Percentiles rank a stretch among this genome's conserved stretches.
phyloP scores from a whole-genome alignment of 2,888 invertebrate species.

The Scaptomyza polygonia region DNA sequence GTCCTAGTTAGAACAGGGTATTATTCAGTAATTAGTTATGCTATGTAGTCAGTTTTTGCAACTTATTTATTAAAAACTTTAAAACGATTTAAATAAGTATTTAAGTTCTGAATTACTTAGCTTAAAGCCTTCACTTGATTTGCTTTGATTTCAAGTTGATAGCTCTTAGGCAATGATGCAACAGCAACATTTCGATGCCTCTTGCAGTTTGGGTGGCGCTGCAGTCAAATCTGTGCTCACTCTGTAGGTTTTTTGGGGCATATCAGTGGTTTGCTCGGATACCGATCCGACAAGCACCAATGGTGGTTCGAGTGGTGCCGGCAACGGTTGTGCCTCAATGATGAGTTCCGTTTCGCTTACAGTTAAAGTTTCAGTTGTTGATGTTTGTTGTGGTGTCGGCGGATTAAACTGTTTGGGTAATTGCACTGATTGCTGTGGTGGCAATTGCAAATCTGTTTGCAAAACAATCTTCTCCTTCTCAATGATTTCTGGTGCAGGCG shows the following conservation, averaged over 20 bases:
- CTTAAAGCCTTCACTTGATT: neutral
- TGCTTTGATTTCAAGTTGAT: neutral
- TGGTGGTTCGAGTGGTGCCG: slow-evolving; percentile 10
- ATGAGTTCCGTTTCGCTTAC: slow-evolving; percentile 23
- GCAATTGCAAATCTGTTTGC: slow-evolving; percentile 2
- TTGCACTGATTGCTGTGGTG: slow-evolving; percentile 11
- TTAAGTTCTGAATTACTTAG: neutral
- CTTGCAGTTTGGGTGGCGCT: slow-evolving; percentile 10
- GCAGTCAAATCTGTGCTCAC: slow-evolving; percentile 38
- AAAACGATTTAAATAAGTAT: neutral
- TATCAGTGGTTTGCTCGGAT: slow-evolving; percentile 33
- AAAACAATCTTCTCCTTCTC: slow-evolving; percentile 11
- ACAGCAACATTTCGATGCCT: slow-evolving; percentile 35
- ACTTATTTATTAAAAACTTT: neutral
- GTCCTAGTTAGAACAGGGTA: too few species aligned
- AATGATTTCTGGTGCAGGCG: neutral
- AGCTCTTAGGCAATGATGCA: slow-evolving; percentile 33
- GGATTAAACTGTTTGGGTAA: neutral
- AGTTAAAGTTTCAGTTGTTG: neutral
- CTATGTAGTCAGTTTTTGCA: neutral
- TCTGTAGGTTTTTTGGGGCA: slow-evolving; percentile 39
- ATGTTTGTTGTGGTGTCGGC: slow-evolving; percentile 16
- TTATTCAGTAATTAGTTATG: neutral
- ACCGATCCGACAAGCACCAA: slow-evolving; percentile 38
- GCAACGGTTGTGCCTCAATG: slow-evolving; percentile 13